Conservation (phyloP, 2,113 vertebrate species). For the Numida meleagris region DNA sequence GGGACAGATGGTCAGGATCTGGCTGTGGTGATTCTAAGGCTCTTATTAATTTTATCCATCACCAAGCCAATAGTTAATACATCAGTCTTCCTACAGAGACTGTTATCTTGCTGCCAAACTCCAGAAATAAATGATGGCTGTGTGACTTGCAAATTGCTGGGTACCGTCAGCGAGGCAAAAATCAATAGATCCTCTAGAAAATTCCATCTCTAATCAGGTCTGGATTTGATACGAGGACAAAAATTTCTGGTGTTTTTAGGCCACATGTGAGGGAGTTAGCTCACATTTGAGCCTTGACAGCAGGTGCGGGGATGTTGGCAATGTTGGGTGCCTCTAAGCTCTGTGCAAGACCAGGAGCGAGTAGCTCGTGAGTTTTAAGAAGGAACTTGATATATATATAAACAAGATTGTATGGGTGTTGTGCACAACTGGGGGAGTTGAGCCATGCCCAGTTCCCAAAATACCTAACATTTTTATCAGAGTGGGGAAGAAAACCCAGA, state of each 20-base stretch:
- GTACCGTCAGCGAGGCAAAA: neutral
- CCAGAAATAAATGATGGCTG: constrained; percentile 14
- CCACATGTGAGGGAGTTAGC: neutral
- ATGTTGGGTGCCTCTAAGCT: neutral
- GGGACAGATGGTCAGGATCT: neutral
- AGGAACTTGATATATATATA: neutral
- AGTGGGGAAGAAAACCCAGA: neutral
- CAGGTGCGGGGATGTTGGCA: neutral
- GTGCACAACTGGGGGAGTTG: neutral
- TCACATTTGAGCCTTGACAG: neutral
- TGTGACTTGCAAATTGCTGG: neutral
- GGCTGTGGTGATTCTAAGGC: neutral
- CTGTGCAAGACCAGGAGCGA: neutral
- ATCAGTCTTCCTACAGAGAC: constrained; percentile 2
- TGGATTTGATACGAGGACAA: neutral
- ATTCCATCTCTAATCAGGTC: neutral
- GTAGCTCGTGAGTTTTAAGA: neutral
- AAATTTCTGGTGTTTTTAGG: neutral
- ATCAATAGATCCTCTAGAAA: neutral
- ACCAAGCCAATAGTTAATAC: neutral
- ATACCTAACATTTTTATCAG: neutral
- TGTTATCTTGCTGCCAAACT: constrained; percentile 14
- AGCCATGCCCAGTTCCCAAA: neutral
- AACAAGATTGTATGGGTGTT: neutral
- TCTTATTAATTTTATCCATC: constrained; percentile 7